Percentiles rank a stretch among this genome's conserved stretches.
Conservation (phyloP, 2,113 vertebrate genomes). For the Anser cygnoides region DNA sequence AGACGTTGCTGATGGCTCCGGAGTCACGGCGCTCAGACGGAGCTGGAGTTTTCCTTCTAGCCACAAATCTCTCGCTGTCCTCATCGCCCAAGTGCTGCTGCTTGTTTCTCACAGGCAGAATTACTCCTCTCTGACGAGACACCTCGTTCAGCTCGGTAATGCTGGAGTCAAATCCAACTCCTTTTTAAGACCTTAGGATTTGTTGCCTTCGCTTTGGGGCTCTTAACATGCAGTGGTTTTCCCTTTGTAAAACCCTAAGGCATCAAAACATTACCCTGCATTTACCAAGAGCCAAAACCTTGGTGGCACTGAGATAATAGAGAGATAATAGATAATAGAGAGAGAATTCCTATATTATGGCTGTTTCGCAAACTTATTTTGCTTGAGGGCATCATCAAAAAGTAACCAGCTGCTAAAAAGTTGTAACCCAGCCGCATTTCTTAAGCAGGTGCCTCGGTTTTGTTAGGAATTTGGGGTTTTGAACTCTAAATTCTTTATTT, state of each 20-base stretch:
- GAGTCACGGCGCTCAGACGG: not conserved
- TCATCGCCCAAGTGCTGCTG: not conserved
- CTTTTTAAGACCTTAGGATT: not conserved
- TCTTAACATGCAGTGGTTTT: not conserved
- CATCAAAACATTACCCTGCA: not conserved
- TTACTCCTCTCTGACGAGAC: constrained; percentile 6
- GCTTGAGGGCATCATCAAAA: not conserved
- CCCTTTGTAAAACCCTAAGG: not conserved
- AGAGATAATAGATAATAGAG: not conserved
- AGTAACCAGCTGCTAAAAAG: not conserved
- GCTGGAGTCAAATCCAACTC: not conserved
- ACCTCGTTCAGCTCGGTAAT: not conserved
- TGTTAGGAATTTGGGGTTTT: not conserved
- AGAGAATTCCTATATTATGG: not conserved
- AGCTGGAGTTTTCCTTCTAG: constrained; percentile 9
- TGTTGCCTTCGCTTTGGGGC: not conserved
- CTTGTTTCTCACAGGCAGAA: not conserved
- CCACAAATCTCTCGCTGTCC: not conserved
- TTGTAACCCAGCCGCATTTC: not conserved
- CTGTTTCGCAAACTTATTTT: not conserved
- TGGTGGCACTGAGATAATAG: not conserved
- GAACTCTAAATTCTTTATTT: not conserved
- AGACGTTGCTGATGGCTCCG: constrained; percentile 3
- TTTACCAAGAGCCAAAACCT: not conserved
- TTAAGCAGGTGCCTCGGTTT: not conserved